Percentiles rank a stretch among this genome's conserved stretches.
These are phyloP conservation scores for Steinernema feltiae DNA, from an alignment of 1,140 invertebrate species.

Conservation along the genomic window DNA sequence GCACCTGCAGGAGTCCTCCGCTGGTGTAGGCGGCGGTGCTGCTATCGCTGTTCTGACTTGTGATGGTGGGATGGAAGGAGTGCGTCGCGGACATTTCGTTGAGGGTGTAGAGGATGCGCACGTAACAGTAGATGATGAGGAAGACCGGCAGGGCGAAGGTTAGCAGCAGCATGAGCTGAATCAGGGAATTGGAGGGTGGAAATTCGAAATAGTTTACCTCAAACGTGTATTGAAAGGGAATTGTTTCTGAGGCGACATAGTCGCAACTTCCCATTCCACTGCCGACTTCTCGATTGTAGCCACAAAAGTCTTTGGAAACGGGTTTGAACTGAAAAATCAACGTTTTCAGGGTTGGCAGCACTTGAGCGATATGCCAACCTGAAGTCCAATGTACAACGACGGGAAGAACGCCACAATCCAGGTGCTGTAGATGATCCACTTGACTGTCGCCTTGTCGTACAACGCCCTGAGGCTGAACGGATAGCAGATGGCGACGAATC, in stretches of 20 bases:
- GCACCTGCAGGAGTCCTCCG: constrained; percentile 27
- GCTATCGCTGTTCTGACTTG: constrained; percentile 29
- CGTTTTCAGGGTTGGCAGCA: too few species aligned
- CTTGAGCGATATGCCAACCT: constrained; percentile 22
- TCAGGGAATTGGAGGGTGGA: too few species aligned
- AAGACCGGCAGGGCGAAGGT: constrained; percentile 51
- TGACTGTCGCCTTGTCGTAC: constrained; percentile 28
- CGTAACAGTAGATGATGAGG: constrained; percentile 52
- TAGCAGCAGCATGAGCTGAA: constrained; percentile 48
- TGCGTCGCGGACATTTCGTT: constrained; percentile 41
- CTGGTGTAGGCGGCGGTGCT: constrained; percentile 17
- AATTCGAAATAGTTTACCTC: constrained; percentile 20
- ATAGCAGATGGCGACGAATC: constrained; percentile 54
- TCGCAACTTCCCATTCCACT: constrained; percentile 44
- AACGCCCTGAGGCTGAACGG: constrained; percentile 42
- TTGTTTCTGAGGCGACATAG: constrained; percentile 37
- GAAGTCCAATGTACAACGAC: constrained; percentile 52
- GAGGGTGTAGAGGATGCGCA: constrained; percentile 48
- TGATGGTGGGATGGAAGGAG: constrained; percentile 35
- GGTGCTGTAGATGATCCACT: constrained; percentile 33
- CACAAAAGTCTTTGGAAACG: constrained; percentile 50
- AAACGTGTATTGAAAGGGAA: constrained; percentile 30
- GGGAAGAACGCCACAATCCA: constrained; percentile 54
- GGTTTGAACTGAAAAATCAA: constrained; percentile 50
- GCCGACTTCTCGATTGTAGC: constrained; percentile 35